Base-by-base conservation (phyloP, 2,888 invertebrate species). In the Strigamia transsilvanica region DNA sequence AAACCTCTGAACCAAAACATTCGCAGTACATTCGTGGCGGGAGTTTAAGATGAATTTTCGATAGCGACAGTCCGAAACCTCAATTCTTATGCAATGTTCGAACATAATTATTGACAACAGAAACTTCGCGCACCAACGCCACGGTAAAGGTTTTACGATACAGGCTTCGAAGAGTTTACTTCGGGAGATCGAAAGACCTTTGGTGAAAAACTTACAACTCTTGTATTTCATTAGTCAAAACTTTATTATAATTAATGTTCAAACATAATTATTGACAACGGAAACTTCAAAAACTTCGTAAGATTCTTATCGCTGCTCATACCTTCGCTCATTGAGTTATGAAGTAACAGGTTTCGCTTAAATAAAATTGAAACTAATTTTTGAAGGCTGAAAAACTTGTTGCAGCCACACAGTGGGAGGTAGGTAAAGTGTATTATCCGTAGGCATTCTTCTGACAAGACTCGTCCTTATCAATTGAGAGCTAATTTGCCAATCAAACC, bases 341-440 rank as follows among this genome's bases (percentile, higher is more conserved):
- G 32, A 73, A 73, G 27, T 32, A 73, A 73, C 73, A 32, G 73
- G 73, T 73, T 73, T 73, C 7, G 73, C 6, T 27, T 18, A 10
- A 32, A 73, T 32, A 5, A 27, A 32, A 23, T 12, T 73, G 73
- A 32, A 73, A 12, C 73, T 73, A 73, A 73, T 73, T 73, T 73
- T 73, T 73, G 23, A 73, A 73, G 73, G 15, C n/a, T 73, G 73
- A 73, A 73, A 73, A 73, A 73, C 73, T 73, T 73, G 73, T 73
- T 73, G 73, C 73, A 73, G 32, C 73, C 15, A 15, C 73, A 12
- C 73, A 73, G 73, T 73, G n/a, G 73, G 73, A 73, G 73, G 73
- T 73, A 7, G 13, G 10, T n/a, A 32, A 32, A 73, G 73, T 73
- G 32, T 73, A 73, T 73, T 73, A 73, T 73, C 73, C 73, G 73